Evolutionary conservation across 2,113 vertebrate species (phyloP), one percentile per base, ranked within the genome.

Genomic region (Paracyprichromis sp.): DNA sequence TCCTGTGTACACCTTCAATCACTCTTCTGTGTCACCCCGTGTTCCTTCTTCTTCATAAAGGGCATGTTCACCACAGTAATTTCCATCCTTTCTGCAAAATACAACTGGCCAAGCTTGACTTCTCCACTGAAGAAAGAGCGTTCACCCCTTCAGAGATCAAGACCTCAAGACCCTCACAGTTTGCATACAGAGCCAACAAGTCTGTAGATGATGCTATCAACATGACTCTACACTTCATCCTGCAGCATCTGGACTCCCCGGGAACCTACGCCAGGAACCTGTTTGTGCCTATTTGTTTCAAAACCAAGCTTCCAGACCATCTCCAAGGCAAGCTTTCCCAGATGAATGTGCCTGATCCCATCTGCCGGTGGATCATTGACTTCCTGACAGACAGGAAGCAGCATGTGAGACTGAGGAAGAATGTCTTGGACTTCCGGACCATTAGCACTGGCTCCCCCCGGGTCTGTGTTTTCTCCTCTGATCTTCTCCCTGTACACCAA

Each of bases 361-460:
- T 52, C 50, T 52, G 17, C 50, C 9, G 3, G 50, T 53, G 9
- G 19, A 53, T 53, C 50, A 53, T 10, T 53, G 50, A 53, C 50
- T 53, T n/a, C 50, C 50, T 6, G 50, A 53, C 50, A 10, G 50
- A 53, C 50, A 6, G 50, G 50, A 53, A 53, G 50, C 50, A 53
- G 19, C 19, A n/a, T 10, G 50, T 53, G 50, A 53, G 50, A 19
- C 50, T 53, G 50, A 10, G 19, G 50, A 52, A 52, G 50, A 52
- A n/a, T 1, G 50, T 53, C 19, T n/a, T 2, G 50, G 50, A 53
- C 50, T 53, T 19, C 50, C 5, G 50, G 50, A 53, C 9, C 50
- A 53, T 53, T 9, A 10, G 50, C 50, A 53, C 50, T n/a, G 9
- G 50, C 19, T 53, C 50, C 50, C 19, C 50, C 0, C 0, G 19